Evolutionary conservation across 1,140 invertebrate species (phyloP).

Genomic region (Bombus polaris): DNA sequence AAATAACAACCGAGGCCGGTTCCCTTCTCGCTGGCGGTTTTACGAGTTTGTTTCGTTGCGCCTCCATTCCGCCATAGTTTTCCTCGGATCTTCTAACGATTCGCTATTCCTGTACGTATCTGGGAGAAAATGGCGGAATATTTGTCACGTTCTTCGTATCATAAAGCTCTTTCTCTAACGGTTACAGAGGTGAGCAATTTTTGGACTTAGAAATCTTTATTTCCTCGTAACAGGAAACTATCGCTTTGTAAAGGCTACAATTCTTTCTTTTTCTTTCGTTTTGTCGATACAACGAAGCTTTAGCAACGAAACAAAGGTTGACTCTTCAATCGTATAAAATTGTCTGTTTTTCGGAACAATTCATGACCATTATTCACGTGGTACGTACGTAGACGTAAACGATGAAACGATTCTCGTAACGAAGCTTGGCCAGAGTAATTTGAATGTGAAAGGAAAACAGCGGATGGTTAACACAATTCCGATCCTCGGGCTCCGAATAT

Average conservation of each 20-base stretch:
- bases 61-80: neutral
- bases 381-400: conserved; percentile 6
- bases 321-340: neutral
- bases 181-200: neutral
- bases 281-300: neutral
- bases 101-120: neutral
- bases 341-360: neutral
- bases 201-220: neutral
- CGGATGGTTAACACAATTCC: conserved; percentile 28
- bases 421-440: conserved; percentile 48
- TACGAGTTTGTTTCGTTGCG: conserved; percentile 10
- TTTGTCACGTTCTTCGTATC: neutral
- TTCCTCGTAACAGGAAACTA: no score
- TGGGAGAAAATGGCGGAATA: neutral
- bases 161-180: neutral
- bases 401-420: conserved; percentile 36
- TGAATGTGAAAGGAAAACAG: conserved; percentile 50
- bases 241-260: neutral
- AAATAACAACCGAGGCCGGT: conserved; percentile 36
- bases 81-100: neutral
- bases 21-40: conserved; percentile 34
- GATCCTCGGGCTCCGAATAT: conserved; percentile 51
- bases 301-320: neutral
- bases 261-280: neutral
- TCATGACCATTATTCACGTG: conserved; percentile 9